Percentiles rank a stretch among this genome's conserved stretches.
phyloP scores from a whole-genome alignment of 2,113 vertebrate genomes.

The Hippocampus zosterae region DNA sequence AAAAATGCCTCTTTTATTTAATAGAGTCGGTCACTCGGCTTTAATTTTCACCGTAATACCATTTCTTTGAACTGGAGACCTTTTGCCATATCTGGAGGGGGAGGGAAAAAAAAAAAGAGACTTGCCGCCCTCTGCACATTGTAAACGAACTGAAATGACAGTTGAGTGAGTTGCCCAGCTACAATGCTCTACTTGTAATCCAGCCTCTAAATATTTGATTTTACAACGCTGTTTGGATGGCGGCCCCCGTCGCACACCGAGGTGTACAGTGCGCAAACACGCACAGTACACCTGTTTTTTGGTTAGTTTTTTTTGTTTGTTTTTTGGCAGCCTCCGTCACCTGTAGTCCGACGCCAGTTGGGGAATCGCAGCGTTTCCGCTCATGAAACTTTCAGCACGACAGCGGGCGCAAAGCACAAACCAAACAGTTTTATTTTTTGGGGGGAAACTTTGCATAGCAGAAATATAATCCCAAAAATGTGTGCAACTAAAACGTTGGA shows the following conservation, averaged over 20 bases:
- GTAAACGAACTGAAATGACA: not conserved
- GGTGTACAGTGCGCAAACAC: slow-evolving; percentile 26
- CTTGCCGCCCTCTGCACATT: not conserved
- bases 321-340: slow-evolving; percentile 26
- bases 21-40: not conserved
- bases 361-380: slow-evolving; percentile 39
- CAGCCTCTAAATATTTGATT: slow-evolving; percentile 60
- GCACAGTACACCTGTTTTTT: slow-evolving; percentile 9
- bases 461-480: no score
- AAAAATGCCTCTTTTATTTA: not conserved
- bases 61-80: not conserved
- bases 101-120: no score
- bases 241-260: not conserved
- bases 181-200: slow-evolving; percentile 55
- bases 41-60: no score
- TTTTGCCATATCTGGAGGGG: no score
- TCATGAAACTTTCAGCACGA: slow-evolving; percentile 46
- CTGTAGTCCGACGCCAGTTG: slow-evolving; percentile 16
- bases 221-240: slow-evolving; percentile 34
- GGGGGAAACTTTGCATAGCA: no score
- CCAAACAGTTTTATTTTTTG: no score
- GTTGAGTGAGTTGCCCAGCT: slow-evolving; percentile 5
- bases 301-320: no score
- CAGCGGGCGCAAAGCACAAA: slow-evolving; percentile 13
- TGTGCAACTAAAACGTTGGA: no score